Conservation (phyloP, 2,797 vertebrate genomes). For the Centropyge bicolor region DNA sequence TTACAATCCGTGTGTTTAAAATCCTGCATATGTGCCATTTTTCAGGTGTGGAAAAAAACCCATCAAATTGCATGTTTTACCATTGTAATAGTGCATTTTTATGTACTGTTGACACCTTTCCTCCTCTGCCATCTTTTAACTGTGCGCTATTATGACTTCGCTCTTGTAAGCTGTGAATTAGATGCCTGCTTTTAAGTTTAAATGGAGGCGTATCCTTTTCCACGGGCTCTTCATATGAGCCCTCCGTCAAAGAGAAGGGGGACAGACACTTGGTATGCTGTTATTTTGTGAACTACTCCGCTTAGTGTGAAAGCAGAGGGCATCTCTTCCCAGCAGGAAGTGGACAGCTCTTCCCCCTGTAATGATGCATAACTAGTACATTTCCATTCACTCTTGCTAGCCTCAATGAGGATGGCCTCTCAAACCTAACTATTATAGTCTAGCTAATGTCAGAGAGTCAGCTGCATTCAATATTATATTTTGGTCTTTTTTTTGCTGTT, state of each 20-base stretch:
- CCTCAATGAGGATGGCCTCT: constrained; percentile 73
- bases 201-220: constrained; percentile 80
- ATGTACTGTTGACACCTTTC: constrained; percentile 61
- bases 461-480: constrained; percentile 77
- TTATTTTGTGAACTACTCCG: constrained; percentile 84
- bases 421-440: constrained; percentile 79
- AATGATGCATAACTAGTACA: constrained; percentile 85
- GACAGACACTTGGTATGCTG: constrained; percentile 78
- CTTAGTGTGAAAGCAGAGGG: constrained; percentile 85
- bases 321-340: constrained; percentile 85
- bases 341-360: constrained; percentile 79
- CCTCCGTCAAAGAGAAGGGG: constrained; percentile 70
- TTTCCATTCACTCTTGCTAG: constrained; percentile 76
- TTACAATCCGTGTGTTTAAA: constrained; percentile 48
- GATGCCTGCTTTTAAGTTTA: constrained; percentile 80
- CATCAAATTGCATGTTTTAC: constrained; percentile 74
- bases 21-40: constrained; percentile 24
- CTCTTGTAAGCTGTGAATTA: constrained; percentile 71
- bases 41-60: constrained; percentile 20
- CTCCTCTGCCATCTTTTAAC: constrained; percentile 63
- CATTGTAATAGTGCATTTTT: constrained; percentile 72
- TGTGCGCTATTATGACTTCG: constrained; percentile 66
- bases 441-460: constrained; percentile 81
- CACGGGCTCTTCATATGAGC: constrained; percentile 65
- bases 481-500: constrained; percentile 75